Evolutionary conservation across 2,888 invertebrate genomes (phyloP).

Genomic region (Strigamia maritima): DNA sequence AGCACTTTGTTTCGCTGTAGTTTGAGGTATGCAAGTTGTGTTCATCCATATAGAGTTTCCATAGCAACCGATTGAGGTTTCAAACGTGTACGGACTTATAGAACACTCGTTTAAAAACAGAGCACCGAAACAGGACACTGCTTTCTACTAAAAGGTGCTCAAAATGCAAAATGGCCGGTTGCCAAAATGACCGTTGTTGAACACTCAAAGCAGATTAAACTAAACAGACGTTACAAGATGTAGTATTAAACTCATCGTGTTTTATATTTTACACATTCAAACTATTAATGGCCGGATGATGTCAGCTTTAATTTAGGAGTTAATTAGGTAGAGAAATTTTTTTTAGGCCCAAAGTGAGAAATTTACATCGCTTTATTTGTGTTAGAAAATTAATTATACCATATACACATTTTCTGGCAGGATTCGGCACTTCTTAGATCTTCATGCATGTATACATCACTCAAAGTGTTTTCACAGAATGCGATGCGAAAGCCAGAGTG

Average conservation of each 20-base stretch:
- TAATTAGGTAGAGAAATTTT: neutral
- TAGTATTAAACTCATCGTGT: neutral
- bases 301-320: neutral
- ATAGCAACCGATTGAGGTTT: neutral
- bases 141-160: neutral
- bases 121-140: neutral
- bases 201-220: slow-evolving; percentile 20
- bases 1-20: too few relatives aligned
- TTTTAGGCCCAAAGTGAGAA: too few relatives aligned
- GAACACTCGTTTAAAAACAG: too few relatives aligned
- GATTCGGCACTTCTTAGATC: too few relatives aligned
- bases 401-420: too few relatives aligned
- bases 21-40: neutral
- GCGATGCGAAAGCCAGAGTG: too few relatives aligned
- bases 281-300: neutral
- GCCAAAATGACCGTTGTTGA: slow-evolving; percentile 16
- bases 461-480: too few relatives aligned
- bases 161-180: slow-evolving; percentile 8
- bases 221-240: neutral
- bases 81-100: neutral
- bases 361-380: too few relatives aligned
- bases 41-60: neutral
- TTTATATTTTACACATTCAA: neutral
- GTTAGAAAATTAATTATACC: too few relatives aligned
- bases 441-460: too few relatives aligned